phyloP scores from a whole-genome alignment of 2,797 vertebrate species.

The Aeoliscus strigatus region DNA sequence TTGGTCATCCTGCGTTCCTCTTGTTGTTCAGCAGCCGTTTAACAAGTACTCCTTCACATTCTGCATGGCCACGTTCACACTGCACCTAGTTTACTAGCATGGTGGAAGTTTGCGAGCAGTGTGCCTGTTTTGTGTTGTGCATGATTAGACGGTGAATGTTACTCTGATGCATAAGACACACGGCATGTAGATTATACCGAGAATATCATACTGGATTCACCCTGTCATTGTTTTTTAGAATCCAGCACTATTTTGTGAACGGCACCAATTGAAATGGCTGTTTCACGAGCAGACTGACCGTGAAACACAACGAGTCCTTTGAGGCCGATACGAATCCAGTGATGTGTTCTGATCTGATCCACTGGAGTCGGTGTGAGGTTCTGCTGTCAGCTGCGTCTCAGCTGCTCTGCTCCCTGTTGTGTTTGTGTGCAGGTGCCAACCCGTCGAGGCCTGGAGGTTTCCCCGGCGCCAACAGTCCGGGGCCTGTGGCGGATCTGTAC shows the following conservation, averaged over 20 bases:
- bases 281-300: too few species aligned
- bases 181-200: constrained; percentile 88
- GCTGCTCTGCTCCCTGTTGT: constrained; percentile 79
- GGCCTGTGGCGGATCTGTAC: constrained; percentile 94
- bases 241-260: too few species aligned
- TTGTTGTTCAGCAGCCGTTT: constrained; percentile 32
- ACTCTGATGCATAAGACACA: constrained; percentile 68
- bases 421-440: constrained; percentile 92
- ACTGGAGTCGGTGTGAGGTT: constrained; percentile 2
- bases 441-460: constrained; percentile 93
- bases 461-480: constrained; percentile 95
- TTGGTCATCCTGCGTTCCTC: constrained; percentile 21
- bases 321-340: constrained; percentile 66
- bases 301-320: too few species aligned
- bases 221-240: constrained; percentile 2
- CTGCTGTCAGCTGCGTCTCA: constrained; percentile 64
- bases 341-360: constrained; percentile 51
- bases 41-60: constrained; percentile 54
- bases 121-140: constrained; percentile 83
- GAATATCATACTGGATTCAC: constrained; percentile 94
- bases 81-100: constrained; percentile 78
- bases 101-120: constrained; percentile 82
- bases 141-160: constrained; percentile 86
- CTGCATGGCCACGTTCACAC: constrained; percentile 65
- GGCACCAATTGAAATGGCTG: too few species aligned